A percentile compares a stretch with the other conserved stretches of the same genome.
Conservation (phyloP, 2,888 invertebrate genomes). For the Abrostola triplasia region DNA sequence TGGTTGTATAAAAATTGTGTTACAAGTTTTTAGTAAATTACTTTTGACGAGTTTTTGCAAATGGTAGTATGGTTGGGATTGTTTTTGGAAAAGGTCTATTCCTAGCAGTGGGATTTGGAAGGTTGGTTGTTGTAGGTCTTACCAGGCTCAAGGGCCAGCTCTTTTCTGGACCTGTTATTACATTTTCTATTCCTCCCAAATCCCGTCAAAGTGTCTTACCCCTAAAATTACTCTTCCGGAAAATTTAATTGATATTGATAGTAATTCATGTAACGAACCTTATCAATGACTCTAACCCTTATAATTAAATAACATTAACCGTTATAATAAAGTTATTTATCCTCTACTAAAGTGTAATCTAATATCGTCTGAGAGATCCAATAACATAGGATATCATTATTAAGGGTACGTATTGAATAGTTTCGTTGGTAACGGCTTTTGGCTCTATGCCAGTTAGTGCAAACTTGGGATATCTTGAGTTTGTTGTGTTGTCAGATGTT, state of each 20-base stretch:
- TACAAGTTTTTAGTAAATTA: not conserved
- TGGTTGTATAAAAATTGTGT: not conserved
- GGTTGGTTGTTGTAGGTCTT: too few species aligned
- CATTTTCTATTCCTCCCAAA: not conserved
- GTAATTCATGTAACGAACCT: constrained; percentile 14
- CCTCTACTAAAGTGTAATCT: constrained; percentile 3
- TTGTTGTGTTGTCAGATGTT: too few species aligned
- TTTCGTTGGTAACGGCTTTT: too few species aligned
- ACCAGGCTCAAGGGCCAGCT: too few species aligned
- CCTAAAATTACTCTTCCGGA: constrained; percentile 1
- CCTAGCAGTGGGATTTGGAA: too few species aligned
- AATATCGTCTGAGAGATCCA: not conserved
- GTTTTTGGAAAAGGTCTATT: too few species aligned
- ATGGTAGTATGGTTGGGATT: too few species aligned
- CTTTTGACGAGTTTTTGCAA: too few species aligned
- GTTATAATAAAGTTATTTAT: constrained; percentile 28
- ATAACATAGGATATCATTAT: not conserved
- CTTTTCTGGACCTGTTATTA: not conserved
- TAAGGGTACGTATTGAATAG: too few species aligned
- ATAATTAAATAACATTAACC: constrained; percentile 34
- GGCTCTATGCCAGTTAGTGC: too few species aligned
- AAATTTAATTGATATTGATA: constrained; percentile 19
- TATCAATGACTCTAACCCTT: constrained; percentile 14
- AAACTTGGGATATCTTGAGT: too few species aligned
- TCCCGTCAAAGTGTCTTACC: not conserved